These are phyloP conservation scores for Allacma fusca DNA, from an alignment of 2,888 invertebrate genomes.

Conservation along the genomic window DNA sequence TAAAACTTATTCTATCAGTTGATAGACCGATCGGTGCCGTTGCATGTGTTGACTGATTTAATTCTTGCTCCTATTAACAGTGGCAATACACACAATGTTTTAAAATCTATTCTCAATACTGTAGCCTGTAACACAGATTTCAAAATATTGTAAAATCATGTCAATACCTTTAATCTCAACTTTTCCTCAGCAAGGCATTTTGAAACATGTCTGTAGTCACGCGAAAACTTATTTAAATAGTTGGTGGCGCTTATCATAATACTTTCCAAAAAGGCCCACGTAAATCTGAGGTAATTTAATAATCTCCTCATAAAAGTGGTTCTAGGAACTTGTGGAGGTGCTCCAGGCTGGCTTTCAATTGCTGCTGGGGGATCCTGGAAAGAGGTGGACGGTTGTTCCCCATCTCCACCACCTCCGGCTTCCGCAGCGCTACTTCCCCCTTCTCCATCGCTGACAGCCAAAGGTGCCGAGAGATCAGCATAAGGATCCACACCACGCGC, in stretches of 20 bases:
- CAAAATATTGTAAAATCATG: no score
- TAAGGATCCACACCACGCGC: slow-evolving; percentile 24
- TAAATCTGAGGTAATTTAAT: slow-evolving; percentile 69
- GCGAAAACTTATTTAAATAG: slow-evolving; percentile 84
- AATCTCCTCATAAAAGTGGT: slow-evolving; percentile 64
- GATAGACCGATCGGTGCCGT: slow-evolving; percentile 17
- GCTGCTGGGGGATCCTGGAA: slow-evolving; percentile 48
- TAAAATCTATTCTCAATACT: no score
- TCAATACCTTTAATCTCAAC: slow-evolving; percentile 79
- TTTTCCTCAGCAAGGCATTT: slow-evolving; percentile 88
- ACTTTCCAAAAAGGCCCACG: slow-evolving; percentile 78
- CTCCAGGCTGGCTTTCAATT: slow-evolving; percentile 47
- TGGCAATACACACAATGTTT: no score
- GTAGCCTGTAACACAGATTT: no score
- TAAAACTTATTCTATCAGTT: slow-evolving; percentile 21
- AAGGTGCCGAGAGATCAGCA: slow-evolving; percentile 54
- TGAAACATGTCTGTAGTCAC: slow-evolving; percentile 94
- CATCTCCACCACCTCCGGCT: slow-evolving; percentile 48
- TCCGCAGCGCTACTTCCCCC: slow-evolving; percentile 44
- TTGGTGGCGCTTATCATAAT: slow-evolving; percentile 81
- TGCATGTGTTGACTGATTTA: slow-evolving; percentile 18
- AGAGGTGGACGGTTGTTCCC: slow-evolving; percentile 55
- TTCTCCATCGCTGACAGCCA: slow-evolving; percentile 55
- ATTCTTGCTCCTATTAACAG: slow-evolving; percentile 46
- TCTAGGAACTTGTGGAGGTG: slow-evolving; percentile 49